Evolutionary conservation across 2,888 invertebrate species (phyloP).

Genomic region (Eristalis intricaria): DNA sequence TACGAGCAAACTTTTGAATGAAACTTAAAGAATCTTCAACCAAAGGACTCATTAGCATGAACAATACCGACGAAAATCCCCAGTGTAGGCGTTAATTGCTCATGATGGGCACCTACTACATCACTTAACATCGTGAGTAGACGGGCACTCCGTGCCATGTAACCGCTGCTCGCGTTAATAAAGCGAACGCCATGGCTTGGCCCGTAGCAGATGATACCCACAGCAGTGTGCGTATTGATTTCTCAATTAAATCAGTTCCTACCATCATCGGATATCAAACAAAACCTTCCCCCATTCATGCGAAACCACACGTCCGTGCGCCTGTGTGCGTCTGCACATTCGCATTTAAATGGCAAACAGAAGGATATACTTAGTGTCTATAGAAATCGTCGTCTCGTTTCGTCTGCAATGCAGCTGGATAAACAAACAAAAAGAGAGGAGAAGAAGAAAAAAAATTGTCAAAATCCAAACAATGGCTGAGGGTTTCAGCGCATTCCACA

Average conservation of each 20-base stretch:
- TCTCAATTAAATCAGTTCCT: conserved; percentile 24
- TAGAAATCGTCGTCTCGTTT: conserved; percentile 17
- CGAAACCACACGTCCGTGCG: conserved; percentile 7
- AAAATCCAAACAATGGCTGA: conserved; percentile 51
- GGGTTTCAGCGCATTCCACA: conserved; percentile 54
- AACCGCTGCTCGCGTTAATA: neutral
- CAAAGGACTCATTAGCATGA: conserved; percentile 15
- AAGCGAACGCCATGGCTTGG: neutral
- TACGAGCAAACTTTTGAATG: neutral
- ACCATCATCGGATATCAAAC: neutral
- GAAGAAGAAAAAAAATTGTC: conserved; percentile 19
- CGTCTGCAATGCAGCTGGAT: conserved; percentile 73
- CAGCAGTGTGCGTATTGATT: conserved; percentile 15
- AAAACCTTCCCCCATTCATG: conserved; percentile 12
- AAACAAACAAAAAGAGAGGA: conserved; percentile 66
- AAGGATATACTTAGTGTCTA: conserved; percentile 19
- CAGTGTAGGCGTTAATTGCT: conserved; percentile 23
- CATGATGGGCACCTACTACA: conserved; percentile 10
- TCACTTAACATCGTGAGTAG: conserved; percentile 5
- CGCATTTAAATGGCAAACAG: conserved; percentile 10
- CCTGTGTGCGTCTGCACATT: neutral
- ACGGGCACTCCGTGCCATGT: neutral
- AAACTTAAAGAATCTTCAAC: conserved; percentile 6
- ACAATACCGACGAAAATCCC: neutral
- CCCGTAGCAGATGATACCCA: conserved; percentile 14